Evolutionary conservation across 1,140 invertebrate species (phyloP), one percentile per base, ranked within the genome.

Genomic region (Papilio aristodemus): DNA sequence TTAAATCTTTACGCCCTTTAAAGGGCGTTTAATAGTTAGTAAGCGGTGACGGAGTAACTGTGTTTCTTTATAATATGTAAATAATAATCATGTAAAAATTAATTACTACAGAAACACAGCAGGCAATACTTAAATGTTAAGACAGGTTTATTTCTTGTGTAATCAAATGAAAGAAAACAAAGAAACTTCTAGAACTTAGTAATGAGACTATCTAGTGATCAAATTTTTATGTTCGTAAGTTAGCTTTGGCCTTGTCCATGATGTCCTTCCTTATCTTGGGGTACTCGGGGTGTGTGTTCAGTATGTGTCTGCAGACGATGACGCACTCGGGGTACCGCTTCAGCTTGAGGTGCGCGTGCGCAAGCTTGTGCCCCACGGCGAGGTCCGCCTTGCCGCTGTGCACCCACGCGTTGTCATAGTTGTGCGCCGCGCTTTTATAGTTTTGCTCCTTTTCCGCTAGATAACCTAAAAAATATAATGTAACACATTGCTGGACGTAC

Each of bases 401-500:
- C 76, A 94, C 94, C 97, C 97, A 99, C 0, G 98, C 97, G 70
- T 93, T 93, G 73, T 95, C 94, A 89, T 98, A 99, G 82, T 97
- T 95, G 10, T 92, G 87, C 0, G 96, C 95, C 0, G 98, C 97
- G 70, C 97, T 96, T 68, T 95, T 94, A 91, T 97, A 99, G 71
- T 95, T 95, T 82, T 98, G 97, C 75, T 98, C 97, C 77, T 98
- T 98, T 87, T 99, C 98, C 57, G 96, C 94, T 71, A 99, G 95
- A 71, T 94, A 94, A 0, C 97, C 98, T 81, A 63, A 59, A 74
- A 72, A 39, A 71, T 9, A 36, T 43, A 54, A 19, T 32, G 6
- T 32, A 32, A 32, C 27, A 32, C n/a, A 32, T 32, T 32, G 6
- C 2, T 32, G 27, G 27, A 32, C 2, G n/a, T n/a, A n/a, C n/a